These are phyloP conservation scores for Petrolisthes cinctipes DNA, from an alignment of 2,888 invertebrate species.

Conservation along the genomic window DNA sequence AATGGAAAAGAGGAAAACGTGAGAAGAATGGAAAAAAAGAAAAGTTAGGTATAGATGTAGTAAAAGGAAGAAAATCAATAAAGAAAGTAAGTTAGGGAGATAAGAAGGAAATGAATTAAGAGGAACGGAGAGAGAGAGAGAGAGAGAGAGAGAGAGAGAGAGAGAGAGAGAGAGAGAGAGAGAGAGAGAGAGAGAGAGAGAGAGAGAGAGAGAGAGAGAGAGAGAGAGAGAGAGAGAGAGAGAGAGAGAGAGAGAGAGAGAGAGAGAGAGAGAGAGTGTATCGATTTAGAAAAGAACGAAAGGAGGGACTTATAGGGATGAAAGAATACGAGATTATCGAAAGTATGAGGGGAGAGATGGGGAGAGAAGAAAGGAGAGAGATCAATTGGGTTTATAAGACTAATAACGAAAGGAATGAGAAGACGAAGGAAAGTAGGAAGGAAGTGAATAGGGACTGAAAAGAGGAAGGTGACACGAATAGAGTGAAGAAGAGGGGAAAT, in stretches of 20 bases:
- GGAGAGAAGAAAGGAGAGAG: too few relatives aligned
- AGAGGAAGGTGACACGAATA: neutral
- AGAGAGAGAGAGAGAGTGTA: too few relatives aligned
- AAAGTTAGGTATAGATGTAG: too few relatives aligned
- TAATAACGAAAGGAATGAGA: too few relatives aligned
- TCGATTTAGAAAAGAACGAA: too few relatives aligned
- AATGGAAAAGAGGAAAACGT: slow-evolving; percentile 4
- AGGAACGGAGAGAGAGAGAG: slow-evolving; percentile 22
- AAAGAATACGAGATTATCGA: too few relatives aligned
- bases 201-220: neutral
- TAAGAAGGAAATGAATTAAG: neutral
- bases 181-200: slow-evolving; percentile 36
- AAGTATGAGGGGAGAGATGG: too few relatives aligned
- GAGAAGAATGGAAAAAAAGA: too few relatives aligned
- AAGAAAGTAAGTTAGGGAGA: neutral
- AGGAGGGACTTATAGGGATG: too few relatives aligned
- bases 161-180: slow-evolving; percentile 36
- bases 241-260: too few relatives aligned
- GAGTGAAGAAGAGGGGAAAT: neutral
- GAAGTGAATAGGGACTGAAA: neutral
- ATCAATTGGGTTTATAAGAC: too few relatives aligned
- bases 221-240: neutral
- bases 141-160: slow-evolving; percentile 33
- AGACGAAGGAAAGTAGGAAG: neutral
- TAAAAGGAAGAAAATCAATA: neutral